A percentile compares a stretch with the other conserved stretches of the same genome.
These are phyloP conservation scores for Hermetia illucens DNA, from an alignment of 1,140 invertebrate genomes.

Conservation along the genomic window DNA sequence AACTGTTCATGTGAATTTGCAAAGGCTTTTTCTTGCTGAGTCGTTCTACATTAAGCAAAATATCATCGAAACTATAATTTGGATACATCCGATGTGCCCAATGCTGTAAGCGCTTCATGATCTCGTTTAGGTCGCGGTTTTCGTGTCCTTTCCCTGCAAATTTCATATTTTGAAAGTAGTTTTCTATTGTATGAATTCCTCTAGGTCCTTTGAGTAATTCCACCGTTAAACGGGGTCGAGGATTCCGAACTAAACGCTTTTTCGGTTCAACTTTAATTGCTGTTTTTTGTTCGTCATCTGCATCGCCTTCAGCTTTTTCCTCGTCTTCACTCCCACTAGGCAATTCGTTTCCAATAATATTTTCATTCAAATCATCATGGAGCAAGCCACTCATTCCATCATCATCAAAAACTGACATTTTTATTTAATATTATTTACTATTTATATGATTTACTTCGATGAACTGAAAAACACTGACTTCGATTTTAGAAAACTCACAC, in stretches of 20 bases:
- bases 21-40: conserved; percentile 61
- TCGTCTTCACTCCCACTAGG: conserved; percentile 16
- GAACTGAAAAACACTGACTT: too few relatives aligned
- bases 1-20: conserved; percentile 41
- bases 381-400: conserved; percentile 24
- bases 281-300: conserved; percentile 5
- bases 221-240: conserved; percentile 53
- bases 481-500: too few relatives aligned
- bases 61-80: conserved; percentile 74
- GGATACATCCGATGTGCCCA: conserved; percentile 87
- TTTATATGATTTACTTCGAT: too few relatives aligned
- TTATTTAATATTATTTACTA: too few relatives aligned
- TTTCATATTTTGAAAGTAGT: conserved; percentile 68
- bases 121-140: conserved; percentile 60
- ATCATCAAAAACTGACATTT: conserved; percentile 21
- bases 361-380: conserved; percentile 15
- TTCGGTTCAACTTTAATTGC: conserved; percentile 30
- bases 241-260: conserved; percentile 45
- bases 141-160: conserved; percentile 74
- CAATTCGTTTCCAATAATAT: conserved; percentile 13
- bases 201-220: conserved; percentile 55
- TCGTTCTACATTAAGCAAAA: conserved; percentile 63
- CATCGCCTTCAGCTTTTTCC: conserved; percentile 7
- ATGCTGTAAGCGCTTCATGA: conserved; percentile 75
- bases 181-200: conserved; percentile 62